Evolutionary conservation across 1,140 invertebrate genomes (phyloP), one percentile per base, ranked within the genome.

Genomic region (Maniola jurtina): DNA sequence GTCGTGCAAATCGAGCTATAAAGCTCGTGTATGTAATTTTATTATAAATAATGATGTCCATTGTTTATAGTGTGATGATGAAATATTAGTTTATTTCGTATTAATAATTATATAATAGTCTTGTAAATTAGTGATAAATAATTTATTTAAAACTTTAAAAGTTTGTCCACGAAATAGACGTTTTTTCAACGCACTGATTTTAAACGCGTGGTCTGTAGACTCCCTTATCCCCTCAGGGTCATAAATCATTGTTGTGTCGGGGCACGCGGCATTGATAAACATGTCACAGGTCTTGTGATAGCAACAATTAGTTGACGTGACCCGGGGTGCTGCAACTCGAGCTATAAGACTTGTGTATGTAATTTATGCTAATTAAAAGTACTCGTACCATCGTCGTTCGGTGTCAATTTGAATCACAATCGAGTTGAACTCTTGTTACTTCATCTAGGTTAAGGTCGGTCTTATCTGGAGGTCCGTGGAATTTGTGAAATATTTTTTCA

Each of bases 401-500:
- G 48, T 60, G 50, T 71, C 66, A 56, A 74, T 77, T 66, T 63
- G 67, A 72, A 72, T 73, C 61, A 77, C 73, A 75, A 73, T 73
- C 56, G 62, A 69, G 63, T 73, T 71, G 66, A 70, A 68, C 66
- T 73, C 60, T 61, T 64, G 25, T 48, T 64, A 14, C 56, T 42
- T 33, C 61, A 75, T 75, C 55, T 73, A 54, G 76, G 76, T 77
- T 71, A 77, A 77, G 76, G 76, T 70, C 56, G 57, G 8, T 35
- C 13, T n/a, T n/a, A n/a, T n/a, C n/a, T 34, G 40, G 55, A 38
- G 35, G n/a, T 57, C 15, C 35, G 15, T 57, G 25, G 36, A 57
- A 57, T 10, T 34, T 13, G 15, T 55, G 7, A 55, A 45, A 11
- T 45, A n/a, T 38, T 45, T 11, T n/a, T 45, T 45, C 25, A 25